Evolutionary conservation across 1,140 invertebrate genomes (phyloP), one percentile per base, ranked within the genome.

Genomic region (Trichonephila clavipes): DNA sequence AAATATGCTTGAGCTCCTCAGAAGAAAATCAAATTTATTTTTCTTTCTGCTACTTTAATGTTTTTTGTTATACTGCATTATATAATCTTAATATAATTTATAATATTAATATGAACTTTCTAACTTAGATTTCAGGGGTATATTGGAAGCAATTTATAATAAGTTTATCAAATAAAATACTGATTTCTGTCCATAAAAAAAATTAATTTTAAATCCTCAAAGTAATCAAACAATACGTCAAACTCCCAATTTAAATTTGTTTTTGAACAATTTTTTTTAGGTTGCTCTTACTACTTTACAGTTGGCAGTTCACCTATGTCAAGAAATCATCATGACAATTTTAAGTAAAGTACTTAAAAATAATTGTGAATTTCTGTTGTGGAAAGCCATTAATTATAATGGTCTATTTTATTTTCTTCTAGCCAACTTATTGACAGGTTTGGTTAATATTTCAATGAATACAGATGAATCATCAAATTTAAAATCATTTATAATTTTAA

Each of bases 401-500:
- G 97, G 97, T 18, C 95, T 99, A 58, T 94, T 97, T 24, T 98
- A 97, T 95, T 99, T 99, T 95, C 95, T 98, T 66, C 66, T 97
- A 1, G 97, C 97, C 5, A 99, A 98, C 96, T 64, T 98, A 28
- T 95, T 97, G 16, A 98, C 98, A 40, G 98, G 98, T 66, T 90
- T 97, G 44, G 96, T 98, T 19, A 98, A 99, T 96, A 96, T 98
- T 94, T 95, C 95, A 44, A 95, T 98, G 19, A 96, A 96, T 94
- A 97, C 97, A 19, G 85, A 24, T 19, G 59, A 87, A 28, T 16
- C 82, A 10, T 72, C 82, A 18, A 24, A 28, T 40, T 34, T n/a
- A 12, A 40, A 69, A 72, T 72, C 91, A n/a, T 44, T 88, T 18
- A 21, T 69, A 24, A 93, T 93, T 77, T 18, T 93, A 28, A 18